phyloP scores from a whole-genome alignment of 64 coral and sea anemone species.

The Catalaphyllia jardinei region DNA sequence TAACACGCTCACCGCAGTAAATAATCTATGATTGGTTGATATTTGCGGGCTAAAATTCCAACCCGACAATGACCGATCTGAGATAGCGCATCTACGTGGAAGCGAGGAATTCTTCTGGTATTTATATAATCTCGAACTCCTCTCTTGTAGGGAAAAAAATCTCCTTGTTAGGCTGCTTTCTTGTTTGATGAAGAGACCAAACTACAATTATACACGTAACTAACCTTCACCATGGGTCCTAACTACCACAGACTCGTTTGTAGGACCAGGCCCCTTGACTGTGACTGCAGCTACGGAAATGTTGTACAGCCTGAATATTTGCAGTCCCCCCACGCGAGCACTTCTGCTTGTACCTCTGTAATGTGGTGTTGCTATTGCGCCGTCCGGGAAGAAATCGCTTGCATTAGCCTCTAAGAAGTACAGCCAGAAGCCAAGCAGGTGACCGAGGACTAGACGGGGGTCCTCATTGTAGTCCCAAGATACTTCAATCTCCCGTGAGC shows the following conservation, averaged over 20 bases:
- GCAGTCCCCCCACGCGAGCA: not conserved
- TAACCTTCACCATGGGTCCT: slow-evolving; percentile 50
- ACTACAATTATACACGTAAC: not conserved
- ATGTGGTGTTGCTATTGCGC: too few species aligned
- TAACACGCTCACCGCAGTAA: too few species aligned
- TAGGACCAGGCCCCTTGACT: slow-evolving; percentile 21
- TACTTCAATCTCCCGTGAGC: not conserved
- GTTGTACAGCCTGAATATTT: slow-evolving; percentile 24
- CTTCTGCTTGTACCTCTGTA: not conserved
- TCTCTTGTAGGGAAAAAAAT: too few species aligned
- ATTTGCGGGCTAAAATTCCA: too few species aligned
- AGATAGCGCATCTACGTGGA: too few species aligned
- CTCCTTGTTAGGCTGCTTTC: not conserved
- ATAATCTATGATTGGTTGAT: too few species aligned
- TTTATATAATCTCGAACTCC: too few species aligned
- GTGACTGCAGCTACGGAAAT: slow-evolving; percentile 19
- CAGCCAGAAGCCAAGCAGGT: not conserved
- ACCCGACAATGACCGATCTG: too few species aligned
- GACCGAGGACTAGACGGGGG: not conserved
- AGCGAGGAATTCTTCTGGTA: too few species aligned
- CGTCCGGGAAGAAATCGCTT: not conserved
- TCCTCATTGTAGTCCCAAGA: not conserved
- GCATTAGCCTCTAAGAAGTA: not conserved
- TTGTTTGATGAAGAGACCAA: not conserved
- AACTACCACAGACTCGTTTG: slow-evolving; percentile 6